phyloP scores from a whole-genome alignment of 2,113 vertebrate species.

The Haplotaxodon microlepis region DNA sequence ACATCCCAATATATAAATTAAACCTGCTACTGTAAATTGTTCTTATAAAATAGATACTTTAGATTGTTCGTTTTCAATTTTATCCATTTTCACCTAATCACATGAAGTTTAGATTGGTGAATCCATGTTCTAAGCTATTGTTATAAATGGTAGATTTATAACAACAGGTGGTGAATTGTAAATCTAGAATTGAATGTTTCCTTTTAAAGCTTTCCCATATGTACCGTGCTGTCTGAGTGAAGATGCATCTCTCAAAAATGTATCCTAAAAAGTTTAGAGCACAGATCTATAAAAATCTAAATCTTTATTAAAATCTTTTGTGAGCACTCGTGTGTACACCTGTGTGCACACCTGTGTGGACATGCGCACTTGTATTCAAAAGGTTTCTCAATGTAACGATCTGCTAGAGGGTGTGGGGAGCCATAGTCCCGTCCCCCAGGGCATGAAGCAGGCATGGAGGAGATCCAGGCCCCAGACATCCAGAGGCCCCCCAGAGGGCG shows the following conservation, averaged over 20 bases:
- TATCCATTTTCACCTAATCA: neutral
- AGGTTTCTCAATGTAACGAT: neutral
- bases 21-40: neutral
- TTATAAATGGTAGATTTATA: neutral
- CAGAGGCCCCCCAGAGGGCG: neutral
- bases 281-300: neutral
- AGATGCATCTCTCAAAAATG: neutral
- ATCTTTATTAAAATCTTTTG: neutral
- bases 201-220: neutral
- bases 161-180: neutral
- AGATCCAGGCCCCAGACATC: neutral
- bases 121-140: neutral
- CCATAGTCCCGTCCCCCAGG: neutral
- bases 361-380: neutral
- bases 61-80: neutral
- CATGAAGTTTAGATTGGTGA: neutral
- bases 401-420: neutral
- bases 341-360: neutral
- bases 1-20: neutral
- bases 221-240: neutral
- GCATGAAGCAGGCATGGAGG: neutral
- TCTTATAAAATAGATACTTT: neutral
- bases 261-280: neutral
- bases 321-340: neutral
- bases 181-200: neutral